Evolutionary conservation across 37 sponge, comb jelly and placozoan species (phyloP), one percentile per base, ranked within the genome.

Genomic region (Beroe ovata): DNA sequence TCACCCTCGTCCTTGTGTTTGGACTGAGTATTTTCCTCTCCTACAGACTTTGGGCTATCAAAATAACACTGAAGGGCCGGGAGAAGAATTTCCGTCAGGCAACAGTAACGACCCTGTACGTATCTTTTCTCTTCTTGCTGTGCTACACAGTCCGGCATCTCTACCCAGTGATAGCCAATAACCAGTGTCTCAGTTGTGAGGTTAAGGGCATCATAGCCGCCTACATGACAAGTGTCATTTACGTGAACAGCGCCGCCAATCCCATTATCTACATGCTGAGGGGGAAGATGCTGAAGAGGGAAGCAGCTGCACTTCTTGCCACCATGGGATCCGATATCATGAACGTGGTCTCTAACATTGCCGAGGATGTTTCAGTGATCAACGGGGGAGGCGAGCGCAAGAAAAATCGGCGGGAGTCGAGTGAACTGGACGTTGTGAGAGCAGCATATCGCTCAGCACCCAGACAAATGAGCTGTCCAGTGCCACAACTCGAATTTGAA

Each of bases 11-110:
- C 32, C 71, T 69, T 29, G 71, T 69, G 18, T 35, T 69, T 14
- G 36, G 38, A 36, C 71, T 69, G 8, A 36, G 38, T 8, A 14
- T 28, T 38, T 69, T 69, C 71, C 71, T 69, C 20, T 19, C 38
- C 71, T 25, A 25, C 38, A 8, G 25, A 2, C 71, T 69, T 38
- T 19, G 26, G 11, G 71, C 32, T 20, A 69, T 69, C 38, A 69
- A 35, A 20, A 69, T 8, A 20, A 34, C 38, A 14, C 36, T 69
- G 38, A 69, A 69, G 20, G 38, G 38, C 1, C 36, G 38, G 71
- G 71, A 69, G 71, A 69, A 35, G 38, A 69, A 69, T 20, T 69
- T 69, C 71, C 36, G 71, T 33, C 71, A 69, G 38, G 71, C 71
- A 4, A 69, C 71, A 4, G 25, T 69, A 4, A 69, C 71, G 26